Evolutionary conservation across 2,797 vertebrate species (phyloP).

Genomic region (Mastacembelus armatus): DNA sequence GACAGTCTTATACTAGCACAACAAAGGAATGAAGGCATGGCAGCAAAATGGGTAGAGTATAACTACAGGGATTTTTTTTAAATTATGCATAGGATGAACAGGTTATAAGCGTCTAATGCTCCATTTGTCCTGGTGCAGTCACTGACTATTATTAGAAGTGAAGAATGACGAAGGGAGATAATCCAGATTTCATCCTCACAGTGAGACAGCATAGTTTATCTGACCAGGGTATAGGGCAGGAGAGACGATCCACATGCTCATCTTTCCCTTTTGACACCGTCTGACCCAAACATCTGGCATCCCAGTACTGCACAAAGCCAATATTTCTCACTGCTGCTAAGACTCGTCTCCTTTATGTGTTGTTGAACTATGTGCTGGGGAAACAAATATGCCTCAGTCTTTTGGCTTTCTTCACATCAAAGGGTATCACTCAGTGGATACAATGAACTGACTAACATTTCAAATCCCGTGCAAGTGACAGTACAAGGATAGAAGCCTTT

Average conservation of each 20-base stretch:
- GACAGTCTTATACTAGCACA: neutral
- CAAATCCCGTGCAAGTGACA: constrained; percentile 2
- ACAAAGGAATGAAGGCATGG: neutral
- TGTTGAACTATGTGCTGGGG: neutral
- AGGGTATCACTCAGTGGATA: neutral
- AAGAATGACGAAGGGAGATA: constrained; percentile 55
- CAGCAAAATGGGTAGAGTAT: neutral
- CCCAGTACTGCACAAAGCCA: constrained; percentile 40
- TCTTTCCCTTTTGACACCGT: constrained; percentile 44
- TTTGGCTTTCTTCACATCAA: constrained; percentile 7
- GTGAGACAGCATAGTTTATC: constrained; percentile 49
- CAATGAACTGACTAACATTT: constrained; percentile 15
- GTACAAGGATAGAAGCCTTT: neutral
- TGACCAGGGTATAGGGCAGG: constrained; percentile 26
- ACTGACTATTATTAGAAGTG: constrained; percentile 9
- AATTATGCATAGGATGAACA: constrained; percentile 4
- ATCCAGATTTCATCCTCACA: constrained; percentile 62
- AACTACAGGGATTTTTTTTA: neutral
- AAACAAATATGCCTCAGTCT: neutral
- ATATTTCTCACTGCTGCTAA: constrained; percentile 27
- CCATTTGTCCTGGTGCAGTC: constrained; percentile 7
- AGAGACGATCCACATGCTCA: constrained; percentile 44
- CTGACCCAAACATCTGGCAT: constrained; percentile 67
- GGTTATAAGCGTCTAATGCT: constrained; percentile 14
- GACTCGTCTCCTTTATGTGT: constrained; percentile 14